Evolutionary conservation across 2,797 vertebrate genomes (phyloP).

Genomic region (Enteromius unitaeniatus): DNA sequence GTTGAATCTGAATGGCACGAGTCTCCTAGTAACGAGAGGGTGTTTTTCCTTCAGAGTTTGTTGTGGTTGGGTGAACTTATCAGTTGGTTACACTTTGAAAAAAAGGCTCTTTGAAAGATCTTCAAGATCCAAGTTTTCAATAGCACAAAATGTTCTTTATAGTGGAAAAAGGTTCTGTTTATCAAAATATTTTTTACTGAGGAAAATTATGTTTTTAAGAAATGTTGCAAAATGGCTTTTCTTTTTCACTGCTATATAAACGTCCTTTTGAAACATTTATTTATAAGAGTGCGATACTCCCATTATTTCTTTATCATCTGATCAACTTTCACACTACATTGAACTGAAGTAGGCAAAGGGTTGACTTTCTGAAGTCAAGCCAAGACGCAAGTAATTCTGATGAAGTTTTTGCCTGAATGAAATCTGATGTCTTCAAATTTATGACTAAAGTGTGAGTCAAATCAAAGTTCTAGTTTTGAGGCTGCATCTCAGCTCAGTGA

Average conservation of each 20-base stretch:
- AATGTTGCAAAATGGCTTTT: not conserved
- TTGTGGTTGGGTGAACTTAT: not conserved
- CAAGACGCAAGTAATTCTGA: not conserved
- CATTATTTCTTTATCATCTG: not conserved
- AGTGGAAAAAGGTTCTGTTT: not conserved
- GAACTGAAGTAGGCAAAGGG: not conserved
- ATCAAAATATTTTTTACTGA: not conserved
- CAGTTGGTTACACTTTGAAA: not conserved
- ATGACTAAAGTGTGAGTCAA: conserved; percentile 27
- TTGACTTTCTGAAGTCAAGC: conserved; percentile 3
- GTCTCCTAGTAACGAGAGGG: not conserved
- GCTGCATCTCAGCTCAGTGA: not conserved
- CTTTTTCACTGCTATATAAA: not conserved
- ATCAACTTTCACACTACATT: not conserved
- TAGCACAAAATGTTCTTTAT: not conserved
- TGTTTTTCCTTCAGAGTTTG: not conserved
- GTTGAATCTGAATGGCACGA: not conserved
- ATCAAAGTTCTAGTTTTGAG: not conserved
- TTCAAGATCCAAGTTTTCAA: not conserved
- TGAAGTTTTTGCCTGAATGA: not conserved
- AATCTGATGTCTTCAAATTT: not conserved
- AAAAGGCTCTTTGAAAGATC: not conserved
- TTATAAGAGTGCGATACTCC: not conserved
- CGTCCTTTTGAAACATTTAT: not conserved
- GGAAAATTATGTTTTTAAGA: no score